Conservation (phyloP, 2,113 vertebrate genomes). For the Okapia johnstoni region DNA sequence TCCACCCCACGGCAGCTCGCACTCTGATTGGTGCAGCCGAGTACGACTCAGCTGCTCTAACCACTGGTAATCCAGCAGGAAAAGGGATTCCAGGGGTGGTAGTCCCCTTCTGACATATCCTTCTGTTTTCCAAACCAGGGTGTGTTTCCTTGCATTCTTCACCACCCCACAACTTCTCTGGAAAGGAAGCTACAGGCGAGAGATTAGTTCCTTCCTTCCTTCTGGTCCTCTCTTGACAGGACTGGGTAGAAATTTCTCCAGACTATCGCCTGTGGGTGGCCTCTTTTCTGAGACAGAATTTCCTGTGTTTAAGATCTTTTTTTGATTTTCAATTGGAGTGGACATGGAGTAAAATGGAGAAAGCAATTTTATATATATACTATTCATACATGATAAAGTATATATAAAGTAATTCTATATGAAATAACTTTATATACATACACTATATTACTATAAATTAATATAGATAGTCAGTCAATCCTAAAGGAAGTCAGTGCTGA, state of each 20-base stretch:
- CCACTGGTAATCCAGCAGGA: not conserved
- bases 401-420: not conserved
- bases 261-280: not conserved
- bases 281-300: not conserved
- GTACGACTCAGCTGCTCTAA: not conserved
- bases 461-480: not conserved
- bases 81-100: not conserved
- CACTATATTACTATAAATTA: not conserved
- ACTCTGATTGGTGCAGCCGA: accelerated
- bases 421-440: not conserved
- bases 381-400: not conserved
- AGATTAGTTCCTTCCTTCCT: not conserved
- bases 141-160: not conserved
- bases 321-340: not conserved
- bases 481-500: not conserved
- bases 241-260: not conserved
- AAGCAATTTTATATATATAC: not conserved
- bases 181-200: not conserved
- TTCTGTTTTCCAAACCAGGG: not conserved
- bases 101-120: not conserved
- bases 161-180: not conserved
- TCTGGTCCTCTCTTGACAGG: not conserved
- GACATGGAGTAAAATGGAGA: not conserved
- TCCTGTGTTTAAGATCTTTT: not conserved
- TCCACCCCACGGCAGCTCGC: not conserved